phyloP scores from a whole-genome alignment of 2,888 invertebrate genomes.

The Odiellus spinosus region DNA sequence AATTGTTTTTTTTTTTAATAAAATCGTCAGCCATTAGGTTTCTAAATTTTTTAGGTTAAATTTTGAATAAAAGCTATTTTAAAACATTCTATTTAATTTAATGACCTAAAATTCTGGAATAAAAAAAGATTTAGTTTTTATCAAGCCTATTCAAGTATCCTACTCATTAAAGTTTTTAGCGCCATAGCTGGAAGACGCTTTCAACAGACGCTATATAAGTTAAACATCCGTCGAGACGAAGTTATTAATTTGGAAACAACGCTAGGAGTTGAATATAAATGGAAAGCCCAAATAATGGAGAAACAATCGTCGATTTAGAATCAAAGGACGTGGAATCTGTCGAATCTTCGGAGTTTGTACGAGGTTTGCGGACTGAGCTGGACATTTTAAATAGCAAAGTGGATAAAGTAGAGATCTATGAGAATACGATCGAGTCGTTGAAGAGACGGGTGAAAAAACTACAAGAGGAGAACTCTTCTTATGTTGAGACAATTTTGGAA shows the following conservation, averaged over 20 bases:
- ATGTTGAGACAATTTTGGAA: constrained; percentile 70
- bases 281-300: constrained; percentile 62
- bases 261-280: constrained; percentile 68
- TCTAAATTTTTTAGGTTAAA: too few relatives aligned
- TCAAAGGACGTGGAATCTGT: constrained; percentile 63
- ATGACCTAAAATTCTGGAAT: too few relatives aligned
- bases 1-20: too few relatives aligned
- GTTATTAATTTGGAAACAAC: constrained; percentile 68
- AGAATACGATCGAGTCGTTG: constrained; percentile 63
- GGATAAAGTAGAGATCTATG: constrained; percentile 67
- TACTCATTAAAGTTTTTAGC: constrained; percentile 25
- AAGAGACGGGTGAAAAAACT: constrained; percentile 67
- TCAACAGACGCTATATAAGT: constrained; percentile 29
- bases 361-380: constrained; percentile 60
- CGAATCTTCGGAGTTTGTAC: constrained; percentile 61
- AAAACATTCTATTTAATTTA: too few relatives aligned
- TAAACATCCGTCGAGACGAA: constrained; percentile 37
- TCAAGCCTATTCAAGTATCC: too few relatives aligned
- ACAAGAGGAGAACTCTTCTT: constrained; percentile 79
- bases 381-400: constrained; percentile 80
- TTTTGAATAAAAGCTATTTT: too few relatives aligned
- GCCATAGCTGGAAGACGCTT: constrained; percentile 30
- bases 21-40: too few relatives aligned
- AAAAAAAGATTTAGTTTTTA: too few relatives aligned
- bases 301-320: constrained; percentile 59